Base-by-base conservation (phyloP, 2,888 invertebrate genomes). In the Bombylius discolor region DNA sequence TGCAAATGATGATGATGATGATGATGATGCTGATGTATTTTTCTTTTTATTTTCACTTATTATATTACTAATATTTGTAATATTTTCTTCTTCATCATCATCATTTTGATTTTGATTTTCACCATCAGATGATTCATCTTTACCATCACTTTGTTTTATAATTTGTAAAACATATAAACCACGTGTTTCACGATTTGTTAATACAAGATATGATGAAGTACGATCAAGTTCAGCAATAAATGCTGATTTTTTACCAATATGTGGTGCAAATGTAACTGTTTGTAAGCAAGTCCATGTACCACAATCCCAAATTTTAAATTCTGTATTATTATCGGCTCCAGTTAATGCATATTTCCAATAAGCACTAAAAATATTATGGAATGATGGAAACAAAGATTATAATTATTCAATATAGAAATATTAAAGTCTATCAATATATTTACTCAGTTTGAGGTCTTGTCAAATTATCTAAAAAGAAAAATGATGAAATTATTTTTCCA, bases 331-430 rank as follows among this genome's bases (percentile, higher is more conserved):
- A 61, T 88, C 85, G 0, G 92, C 87, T 1, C 93, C 93, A 0
- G 97, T 96, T 47, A 97, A 81, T 0, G 91, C 94, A 74, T 88
- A 95, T 72, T 94, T 94, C 97, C 98, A 98, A 74, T 95, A 94
- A 68, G 87, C 84, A 13, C 79, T 42, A 11, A 11, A 42, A 42
- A 42, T 11, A 42, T 42, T 42, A 23, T 23, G 23, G 3, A 23
- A 23, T 23, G 23, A 23, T 23, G 23, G 4, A 4, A 56, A 59
- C 60, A 45, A 52, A 44, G 33, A 48, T 8, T 14, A 34, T 5
- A 42, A 42, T 8, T 8, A 8, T n/a, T 23, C 46, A 44, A 42
- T 39, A 7, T 7, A 39, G 12, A 23, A 50, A 23, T 23, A 23
- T 2, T 23, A 23, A 23, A 23, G 3, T 8, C 39, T 42, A 42